These are phyloP conservation scores for Hyperopisus bebe DNA, from an alignment of 2,113 vertebrate species.

Conservation along the genomic window DNA sequence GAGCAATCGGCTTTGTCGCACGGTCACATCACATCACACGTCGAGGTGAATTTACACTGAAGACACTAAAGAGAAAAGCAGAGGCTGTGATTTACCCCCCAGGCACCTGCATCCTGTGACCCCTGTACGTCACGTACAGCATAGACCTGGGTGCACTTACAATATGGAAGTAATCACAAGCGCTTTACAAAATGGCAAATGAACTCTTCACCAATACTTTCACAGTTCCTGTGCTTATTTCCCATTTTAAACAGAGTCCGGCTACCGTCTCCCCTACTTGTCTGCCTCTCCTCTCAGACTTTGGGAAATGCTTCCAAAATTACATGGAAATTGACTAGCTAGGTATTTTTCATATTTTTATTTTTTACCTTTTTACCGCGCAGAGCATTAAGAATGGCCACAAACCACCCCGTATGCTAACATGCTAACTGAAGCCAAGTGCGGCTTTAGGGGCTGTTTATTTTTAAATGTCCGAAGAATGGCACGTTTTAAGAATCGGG, in stretches of 20 bases:
- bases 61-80: not conserved
- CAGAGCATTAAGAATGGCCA: not conserved
- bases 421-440: not conserved
- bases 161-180: not conserved
- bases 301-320: not conserved
- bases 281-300: not conserved
- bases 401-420: not conserved
- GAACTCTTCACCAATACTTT: not conserved
- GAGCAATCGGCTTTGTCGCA: not conserved
- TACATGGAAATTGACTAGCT: not conserved
- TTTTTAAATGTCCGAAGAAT: not conserved
- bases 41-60: conserved; percentile 9
- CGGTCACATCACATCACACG: not conserved
- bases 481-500: not conserved
- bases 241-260: not conserved
- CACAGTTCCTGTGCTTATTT: not conserved
- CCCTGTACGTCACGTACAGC: not conserved
- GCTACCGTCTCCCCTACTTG: not conserved
- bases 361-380: not conserved
- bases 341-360: not conserved
- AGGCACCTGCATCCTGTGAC: not conserved
- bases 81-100: not conserved
- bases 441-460: not conserved
- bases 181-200: not conserved
- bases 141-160: not conserved